A percentile compares a stretch with the other conserved stretches of the same genome.
Evolutionary conservation across 2,797 vertebrate genomes (phyloP).

Genomic region (Hemitrygon akajei): DNA sequence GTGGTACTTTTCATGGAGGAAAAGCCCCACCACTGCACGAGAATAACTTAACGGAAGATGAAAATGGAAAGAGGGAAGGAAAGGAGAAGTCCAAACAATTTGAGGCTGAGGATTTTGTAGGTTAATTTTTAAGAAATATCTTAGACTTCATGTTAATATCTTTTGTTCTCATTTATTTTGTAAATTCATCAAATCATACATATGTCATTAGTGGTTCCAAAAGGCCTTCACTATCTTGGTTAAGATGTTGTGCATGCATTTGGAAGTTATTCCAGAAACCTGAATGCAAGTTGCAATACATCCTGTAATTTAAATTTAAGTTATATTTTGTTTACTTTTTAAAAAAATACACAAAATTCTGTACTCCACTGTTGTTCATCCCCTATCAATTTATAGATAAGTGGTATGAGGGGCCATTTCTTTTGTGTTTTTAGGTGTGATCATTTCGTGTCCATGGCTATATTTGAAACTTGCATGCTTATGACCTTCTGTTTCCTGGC

Average conservation of each 20-base stretch:
- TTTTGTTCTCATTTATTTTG: not conserved
- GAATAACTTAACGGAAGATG: slow-evolving; percentile 49
- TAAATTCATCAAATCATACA: slow-evolving; percentile 20
- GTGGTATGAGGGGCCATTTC: not conserved
- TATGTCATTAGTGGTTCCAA: not conserved
- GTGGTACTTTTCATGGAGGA: slow-evolving; percentile 51
- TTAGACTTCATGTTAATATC: not conserved
- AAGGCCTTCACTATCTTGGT: not conserved
- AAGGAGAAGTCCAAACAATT: slow-evolving; percentile 58
- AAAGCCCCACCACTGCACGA: slow-evolving; percentile 56
- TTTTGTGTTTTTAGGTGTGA: not conserved
- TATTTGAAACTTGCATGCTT: not conserved
- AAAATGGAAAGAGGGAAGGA: slow-evolving; percentile 50
- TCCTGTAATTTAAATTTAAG: not conserved
- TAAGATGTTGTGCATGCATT: not conserved
- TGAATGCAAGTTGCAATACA: not conserved
- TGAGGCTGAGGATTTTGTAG: slow-evolving; percentile 71
- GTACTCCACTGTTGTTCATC: not conserved
- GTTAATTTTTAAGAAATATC: slow-evolving; percentile 45
- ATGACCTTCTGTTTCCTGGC: not conserved
- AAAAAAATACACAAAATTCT: not conserved
- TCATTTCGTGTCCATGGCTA: not conserved
- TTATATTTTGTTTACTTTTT: not conserved
- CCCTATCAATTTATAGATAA: not conserved
- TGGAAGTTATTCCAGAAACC: not conserved